Conservation (phyloP, 2,888 invertebrate genomes). For the Polyommatus icarus region DNA sequence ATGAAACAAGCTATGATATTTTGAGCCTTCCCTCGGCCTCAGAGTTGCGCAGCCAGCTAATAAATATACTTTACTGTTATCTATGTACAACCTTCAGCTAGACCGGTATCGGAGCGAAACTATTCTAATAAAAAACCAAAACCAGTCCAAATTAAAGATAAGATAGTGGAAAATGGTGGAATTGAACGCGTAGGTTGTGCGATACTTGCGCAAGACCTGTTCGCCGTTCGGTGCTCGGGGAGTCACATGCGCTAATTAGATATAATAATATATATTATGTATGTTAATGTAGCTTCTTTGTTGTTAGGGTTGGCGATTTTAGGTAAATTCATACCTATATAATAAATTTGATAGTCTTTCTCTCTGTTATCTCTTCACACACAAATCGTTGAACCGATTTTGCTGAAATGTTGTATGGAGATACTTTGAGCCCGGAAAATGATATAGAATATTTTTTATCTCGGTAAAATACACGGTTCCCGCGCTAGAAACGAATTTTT, state of each 20-base stretch:
- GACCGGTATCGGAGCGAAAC: slow-evolving; percentile 76
- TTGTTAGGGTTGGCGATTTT: slow-evolving; percentile 1
- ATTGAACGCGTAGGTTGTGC: slow-evolving; percentile 48
- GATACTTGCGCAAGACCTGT: slow-evolving; percentile 24
- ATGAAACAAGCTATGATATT: slow-evolving; percentile 78
- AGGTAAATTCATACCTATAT: neutral
- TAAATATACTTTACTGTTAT: slow-evolving; percentile 78
- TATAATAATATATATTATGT: slow-evolving; percentile 12
- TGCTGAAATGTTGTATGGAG: too few relatives aligned
- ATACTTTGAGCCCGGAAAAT: too few relatives aligned
- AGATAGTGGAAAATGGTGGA: slow-evolving; percentile 56
- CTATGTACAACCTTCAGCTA: slow-evolving; percentile 70
- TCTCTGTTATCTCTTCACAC: too few relatives aligned
- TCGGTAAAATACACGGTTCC: too few relatives aligned
- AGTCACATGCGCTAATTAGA: slow-evolving; percentile 8
- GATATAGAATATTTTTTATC: too few relatives aligned
- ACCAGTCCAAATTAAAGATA: slow-evolving; percentile 73
- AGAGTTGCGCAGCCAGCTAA: slow-evolving; percentile 64
- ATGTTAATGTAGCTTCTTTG: neutral
- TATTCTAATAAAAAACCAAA: slow-evolving; percentile 75
- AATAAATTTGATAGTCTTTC: too few relatives aligned
- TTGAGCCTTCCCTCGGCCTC: slow-evolving; percentile 59
- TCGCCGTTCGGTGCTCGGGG: neutral
- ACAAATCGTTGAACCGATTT: too few relatives aligned
- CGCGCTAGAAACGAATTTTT: too few relatives aligned